These are phyloP conservation scores for Oreocharis arfaki DNA, from an alignment of 2,113 vertebrate genomes.

Conservation along the genomic window DNA sequence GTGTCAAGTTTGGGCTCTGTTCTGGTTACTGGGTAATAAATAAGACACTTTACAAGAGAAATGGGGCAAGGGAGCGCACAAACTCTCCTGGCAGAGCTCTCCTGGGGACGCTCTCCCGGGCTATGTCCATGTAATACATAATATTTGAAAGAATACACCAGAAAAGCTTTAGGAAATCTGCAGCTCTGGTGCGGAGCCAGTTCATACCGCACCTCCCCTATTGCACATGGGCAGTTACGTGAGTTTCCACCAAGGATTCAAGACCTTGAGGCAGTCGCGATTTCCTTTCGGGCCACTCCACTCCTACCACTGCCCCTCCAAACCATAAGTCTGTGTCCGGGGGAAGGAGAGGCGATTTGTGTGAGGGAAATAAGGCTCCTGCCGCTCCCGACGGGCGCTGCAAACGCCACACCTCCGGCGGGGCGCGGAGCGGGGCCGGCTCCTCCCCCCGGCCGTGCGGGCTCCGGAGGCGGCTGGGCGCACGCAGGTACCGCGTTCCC, in stretches of 20 bases:
- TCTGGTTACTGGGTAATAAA: background rate
- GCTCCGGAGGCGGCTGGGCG: background rate
- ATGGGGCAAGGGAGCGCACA: too few species aligned
- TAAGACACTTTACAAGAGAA: background rate
- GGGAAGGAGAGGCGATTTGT: accelerated
- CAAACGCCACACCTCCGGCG: background rate
- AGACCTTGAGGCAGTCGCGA: too few species aligned
- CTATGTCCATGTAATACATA: background rate
- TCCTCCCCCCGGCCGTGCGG: background rate
- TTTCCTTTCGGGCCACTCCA: accelerated
- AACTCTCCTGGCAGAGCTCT: background rate
- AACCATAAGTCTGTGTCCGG: accelerated
- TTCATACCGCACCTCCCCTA: accelerated
- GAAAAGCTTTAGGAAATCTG: background rate
- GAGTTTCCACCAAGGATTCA: background rate
- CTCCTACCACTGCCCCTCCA: accelerated
- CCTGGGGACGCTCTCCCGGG: accelerated
- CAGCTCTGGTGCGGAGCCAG: accelerated
- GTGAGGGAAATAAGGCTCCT: accelerated
- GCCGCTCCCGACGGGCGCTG: accelerated
- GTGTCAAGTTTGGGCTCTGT: accelerated
- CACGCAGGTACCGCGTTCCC: background rate
- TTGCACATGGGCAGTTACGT: accelerated
- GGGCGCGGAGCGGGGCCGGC: background rate
- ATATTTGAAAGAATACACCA: background rate